A percentile compares a stretch with the other conserved stretches of the same genome.
phyloP scores from a whole-genome alignment of 1,140 invertebrate species.

The Idris sp. region DNA sequence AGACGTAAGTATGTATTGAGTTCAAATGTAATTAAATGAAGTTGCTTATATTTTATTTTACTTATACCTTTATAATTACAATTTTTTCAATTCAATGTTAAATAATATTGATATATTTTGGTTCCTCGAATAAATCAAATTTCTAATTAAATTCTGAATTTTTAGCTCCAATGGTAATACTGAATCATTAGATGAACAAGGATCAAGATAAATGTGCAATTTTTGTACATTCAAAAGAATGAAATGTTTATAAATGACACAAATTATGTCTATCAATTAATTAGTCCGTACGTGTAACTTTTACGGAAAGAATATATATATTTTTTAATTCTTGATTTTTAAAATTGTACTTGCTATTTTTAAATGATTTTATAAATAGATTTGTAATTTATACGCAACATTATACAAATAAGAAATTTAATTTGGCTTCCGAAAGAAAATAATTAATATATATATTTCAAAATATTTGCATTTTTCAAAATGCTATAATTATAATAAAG shows the following conservation, averaged over 20 bases:
- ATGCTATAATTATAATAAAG: constrained; percentile 17
- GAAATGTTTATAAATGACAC: not conserved
- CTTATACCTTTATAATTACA: no score
- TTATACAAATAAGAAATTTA: constrained; percentile 5
- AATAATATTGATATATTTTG: no score
- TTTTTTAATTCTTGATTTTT: not conserved
- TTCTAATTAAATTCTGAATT: no score
- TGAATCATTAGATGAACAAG: constrained; percentile 63
- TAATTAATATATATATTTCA: constrained; percentile 14
- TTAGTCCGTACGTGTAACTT: no score
- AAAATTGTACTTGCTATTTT: constrained; percentile 7
- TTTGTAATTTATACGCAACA: constrained; percentile 11
- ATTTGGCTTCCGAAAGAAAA: constrained; percentile 7
- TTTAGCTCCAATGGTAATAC: constrained; percentile 70
- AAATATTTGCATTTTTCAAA: constrained; percentile 29
- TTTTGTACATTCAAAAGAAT: constrained; percentile 4
- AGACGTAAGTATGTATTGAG: constrained; percentile 69
- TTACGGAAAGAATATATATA: no score
- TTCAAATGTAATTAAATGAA: no score
- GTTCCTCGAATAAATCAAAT: no score
- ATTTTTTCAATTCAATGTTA: no score
- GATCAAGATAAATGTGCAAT: constrained; percentile 69
- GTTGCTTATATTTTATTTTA: no score
- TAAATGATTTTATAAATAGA: constrained; percentile 4
- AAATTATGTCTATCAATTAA: not conserved